Percentiles rank a stretch among this genome's conserved stretches.
phyloP scores from a whole-genome alignment of 2,797 vertebrate species.

The Simalia tracyae region DNA sequence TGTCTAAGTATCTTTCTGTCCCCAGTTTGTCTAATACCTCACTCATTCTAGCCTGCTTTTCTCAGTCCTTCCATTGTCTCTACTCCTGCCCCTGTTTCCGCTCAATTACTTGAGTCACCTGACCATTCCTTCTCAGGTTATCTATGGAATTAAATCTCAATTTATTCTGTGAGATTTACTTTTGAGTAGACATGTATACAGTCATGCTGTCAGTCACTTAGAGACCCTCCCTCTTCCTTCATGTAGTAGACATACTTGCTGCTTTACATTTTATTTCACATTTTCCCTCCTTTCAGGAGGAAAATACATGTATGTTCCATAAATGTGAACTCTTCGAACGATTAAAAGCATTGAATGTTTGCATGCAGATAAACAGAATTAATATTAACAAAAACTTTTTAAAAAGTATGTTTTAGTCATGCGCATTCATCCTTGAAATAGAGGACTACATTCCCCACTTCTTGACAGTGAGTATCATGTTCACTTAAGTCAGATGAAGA shows the following conservation, averaged over 20 bases:
- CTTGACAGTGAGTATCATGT: background rate
- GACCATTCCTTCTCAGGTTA: background rate
- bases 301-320: background rate
- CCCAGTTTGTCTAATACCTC: background rate
- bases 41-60: background rate
- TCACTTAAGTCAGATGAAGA: background rate
- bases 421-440: background rate
- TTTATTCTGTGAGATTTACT: background rate
- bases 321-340: background rate
- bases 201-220: background rate
- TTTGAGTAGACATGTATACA: background rate
- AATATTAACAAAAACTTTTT: background rate
- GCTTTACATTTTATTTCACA: background rate
- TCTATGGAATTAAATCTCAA: background rate
- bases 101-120: background rate
- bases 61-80: background rate
- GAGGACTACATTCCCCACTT: background rate
- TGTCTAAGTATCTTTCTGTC: background rate
- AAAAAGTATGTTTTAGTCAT: background rate
- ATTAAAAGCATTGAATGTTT: background rate
- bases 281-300: background rate
- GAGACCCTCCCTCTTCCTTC: background rate
- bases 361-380: background rate
- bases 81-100: background rate
- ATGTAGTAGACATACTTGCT: background rate